phyloP scores from a whole-genome alignment of 2,113 vertebrate genomes.

The Scatophagus argus region DNA sequence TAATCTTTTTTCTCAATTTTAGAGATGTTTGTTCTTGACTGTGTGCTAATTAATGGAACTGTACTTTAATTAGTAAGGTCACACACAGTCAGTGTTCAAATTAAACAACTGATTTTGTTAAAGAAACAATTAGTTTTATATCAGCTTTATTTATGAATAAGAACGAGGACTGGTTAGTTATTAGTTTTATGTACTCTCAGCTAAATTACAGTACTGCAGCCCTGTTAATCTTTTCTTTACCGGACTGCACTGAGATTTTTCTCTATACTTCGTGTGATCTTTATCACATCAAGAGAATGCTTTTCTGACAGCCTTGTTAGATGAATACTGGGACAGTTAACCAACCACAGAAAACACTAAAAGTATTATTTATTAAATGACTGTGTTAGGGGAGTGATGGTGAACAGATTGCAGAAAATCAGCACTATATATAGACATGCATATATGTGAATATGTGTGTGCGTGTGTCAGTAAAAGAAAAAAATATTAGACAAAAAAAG shows the following conservation, averaged over 20 bases:
- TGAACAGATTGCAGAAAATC: not conserved
- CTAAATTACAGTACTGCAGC: not conserved
- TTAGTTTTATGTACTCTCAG: not conserved
- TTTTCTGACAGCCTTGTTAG: not conserved
- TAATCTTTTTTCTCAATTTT: too few relatives aligned
- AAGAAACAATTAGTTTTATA: not conserved
- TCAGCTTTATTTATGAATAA: slow-evolving; percentile 16
- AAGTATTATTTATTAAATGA: not conserved
- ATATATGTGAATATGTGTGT: too few relatives aligned
- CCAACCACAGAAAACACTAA: not conserved
- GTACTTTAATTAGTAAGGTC: not conserved
- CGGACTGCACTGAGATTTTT: not conserved
- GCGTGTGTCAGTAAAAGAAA: slow-evolving; percentile 6
- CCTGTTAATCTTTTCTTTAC: not conserved
- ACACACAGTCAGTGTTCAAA: not conserved
- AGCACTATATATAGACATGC: too few relatives aligned
- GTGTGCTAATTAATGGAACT: slow-evolving; percentile 1
- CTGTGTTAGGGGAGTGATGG: not conserved
- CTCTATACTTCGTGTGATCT: not conserved
- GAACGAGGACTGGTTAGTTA: not conserved
- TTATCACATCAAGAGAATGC: not conserved
- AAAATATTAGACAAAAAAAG: not conserved
- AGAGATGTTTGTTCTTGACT: not conserved
- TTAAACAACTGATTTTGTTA: not conserved
- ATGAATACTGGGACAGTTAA: not conserved